Conservation (phyloP, 35 echinoderm and acorn worm species). For the Stichopus chloronotus region DNA sequence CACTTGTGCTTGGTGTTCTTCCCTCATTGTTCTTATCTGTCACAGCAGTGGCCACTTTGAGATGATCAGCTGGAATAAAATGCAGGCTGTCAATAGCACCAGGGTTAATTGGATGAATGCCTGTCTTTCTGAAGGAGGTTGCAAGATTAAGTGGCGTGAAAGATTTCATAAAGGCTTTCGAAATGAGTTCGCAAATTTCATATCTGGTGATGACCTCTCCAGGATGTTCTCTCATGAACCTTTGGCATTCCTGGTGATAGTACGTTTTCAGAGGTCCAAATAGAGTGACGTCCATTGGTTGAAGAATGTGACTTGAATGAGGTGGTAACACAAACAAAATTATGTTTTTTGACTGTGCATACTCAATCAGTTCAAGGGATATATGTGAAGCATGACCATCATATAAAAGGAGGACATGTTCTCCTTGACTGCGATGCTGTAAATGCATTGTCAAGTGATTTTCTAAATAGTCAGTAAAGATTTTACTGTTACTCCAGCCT, state of each 20-base stretch:
- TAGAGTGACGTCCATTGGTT: no score
- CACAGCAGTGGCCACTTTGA: not conserved
- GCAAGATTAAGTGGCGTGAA: not conserved
- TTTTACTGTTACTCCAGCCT: not conserved
- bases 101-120: conserved; percentile 22
- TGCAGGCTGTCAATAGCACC: conserved; percentile 4
- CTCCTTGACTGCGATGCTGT: not conserved
- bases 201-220: no score
- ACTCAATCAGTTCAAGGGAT: no score
- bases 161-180: no score
- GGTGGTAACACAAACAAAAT: no score
- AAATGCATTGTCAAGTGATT: conserved; percentile 5
- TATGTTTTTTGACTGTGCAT: no score
- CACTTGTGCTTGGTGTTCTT: not conserved
- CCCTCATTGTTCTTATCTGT: not conserved
- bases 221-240: no score
- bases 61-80: not conserved
- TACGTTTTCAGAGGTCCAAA: no score
- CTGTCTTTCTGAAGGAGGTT: conserved; percentile 21
- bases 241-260: no score
- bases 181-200: no score
- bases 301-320: no score
- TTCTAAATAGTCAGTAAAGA: conserved; percentile 1
- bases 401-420: not conserved
- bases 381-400: no score